These are phyloP conservation scores for Tenthredo mesomela DNA, from an alignment of 2,888 invertebrate species.

Conservation along the genomic window DNA sequence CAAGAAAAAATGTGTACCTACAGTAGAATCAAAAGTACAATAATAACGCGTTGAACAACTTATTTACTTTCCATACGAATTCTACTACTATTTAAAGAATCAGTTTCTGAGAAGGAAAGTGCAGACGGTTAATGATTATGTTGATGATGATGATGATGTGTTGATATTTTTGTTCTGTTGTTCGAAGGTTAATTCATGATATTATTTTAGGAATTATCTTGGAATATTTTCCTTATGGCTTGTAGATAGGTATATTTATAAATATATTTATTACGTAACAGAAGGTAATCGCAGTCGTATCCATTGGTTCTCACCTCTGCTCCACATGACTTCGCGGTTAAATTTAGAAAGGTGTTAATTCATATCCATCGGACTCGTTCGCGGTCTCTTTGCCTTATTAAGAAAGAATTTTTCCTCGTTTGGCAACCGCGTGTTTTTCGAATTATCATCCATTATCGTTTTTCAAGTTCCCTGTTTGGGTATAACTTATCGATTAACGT, in stretches of 20 bases:
- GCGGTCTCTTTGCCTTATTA: not conserved
- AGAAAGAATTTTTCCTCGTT: slow-evolving; percentile 3
- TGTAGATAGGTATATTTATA: not conserved
- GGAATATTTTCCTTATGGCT: not conserved
- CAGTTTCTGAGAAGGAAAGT: not conserved
- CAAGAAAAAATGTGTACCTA: not conserved
- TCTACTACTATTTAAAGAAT: not conserved
- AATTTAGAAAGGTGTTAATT: slow-evolving; percentile 48
- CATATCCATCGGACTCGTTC: slow-evolving; percentile 16
- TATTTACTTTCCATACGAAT: not conserved
- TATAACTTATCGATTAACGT: slow-evolving; percentile 11
- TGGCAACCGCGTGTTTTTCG: not conserved
- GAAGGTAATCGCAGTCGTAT: not conserved
- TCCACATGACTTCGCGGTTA: slow-evolving; percentile 24
- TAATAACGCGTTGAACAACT: not conserved
- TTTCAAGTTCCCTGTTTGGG: not conserved
- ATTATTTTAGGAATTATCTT: not conserved
- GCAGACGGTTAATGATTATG: not conserved
- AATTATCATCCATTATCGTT: not conserved
- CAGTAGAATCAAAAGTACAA: not conserved
- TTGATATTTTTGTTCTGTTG: not conserved
- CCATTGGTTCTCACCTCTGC: slow-evolving; percentile 35
- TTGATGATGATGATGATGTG: not conserved
- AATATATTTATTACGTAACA: not conserved
- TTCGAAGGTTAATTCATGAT: not conserved